phyloP scores from a whole-genome alignment of 2,113 vertebrate species.

The Girardinichthys multiradiatus region DNA sequence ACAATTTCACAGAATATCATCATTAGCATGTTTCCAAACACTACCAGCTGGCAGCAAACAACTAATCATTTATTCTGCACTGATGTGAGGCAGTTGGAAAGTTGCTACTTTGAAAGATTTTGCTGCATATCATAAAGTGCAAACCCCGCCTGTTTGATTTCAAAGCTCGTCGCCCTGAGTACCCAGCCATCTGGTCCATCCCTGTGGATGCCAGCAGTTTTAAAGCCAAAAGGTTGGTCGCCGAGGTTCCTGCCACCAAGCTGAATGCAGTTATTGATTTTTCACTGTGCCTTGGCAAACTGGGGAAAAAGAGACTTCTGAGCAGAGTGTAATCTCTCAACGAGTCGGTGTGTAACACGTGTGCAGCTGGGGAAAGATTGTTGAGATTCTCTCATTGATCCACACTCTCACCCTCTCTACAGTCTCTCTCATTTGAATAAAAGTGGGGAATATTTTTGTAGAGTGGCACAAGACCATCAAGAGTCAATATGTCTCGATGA shows the following conservation, averaged over 20 bases:
- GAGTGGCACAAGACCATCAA: conserved; percentile 49
- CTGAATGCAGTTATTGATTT: conserved; percentile 48
- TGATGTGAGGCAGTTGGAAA: conserved; percentile 32
- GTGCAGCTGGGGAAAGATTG: conserved; percentile 60
- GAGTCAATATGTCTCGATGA: conserved; percentile 54
- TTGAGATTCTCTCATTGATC: conserved; percentile 75
- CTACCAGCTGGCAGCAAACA: conserved; percentile 5
- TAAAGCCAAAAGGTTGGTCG: conserved; percentile 33
- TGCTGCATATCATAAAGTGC: conserved; percentile 22
- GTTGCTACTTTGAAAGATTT: conserved; percentile 41
- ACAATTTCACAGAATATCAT: conserved; percentile 1
- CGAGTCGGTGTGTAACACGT: conserved; percentile 55
- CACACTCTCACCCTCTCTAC: conserved; percentile 36
- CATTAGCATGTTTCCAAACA: conserved; percentile 32
- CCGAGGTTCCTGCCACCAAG: conserved; percentile 40
- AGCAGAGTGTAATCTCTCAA: conserved; percentile 43
- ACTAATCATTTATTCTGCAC: conserved; percentile 21
- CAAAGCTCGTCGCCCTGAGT: conserved; percentile 40
- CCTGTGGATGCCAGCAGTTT: conserved; percentile 28
- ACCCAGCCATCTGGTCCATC: conserved; percentile 51
- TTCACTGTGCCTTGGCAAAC: conserved; percentile 30
- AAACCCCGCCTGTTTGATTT: conserved; percentile 30
- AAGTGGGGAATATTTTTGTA: conserved; percentile 51
- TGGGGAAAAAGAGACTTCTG: conserved; percentile 6
- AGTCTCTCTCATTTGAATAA: conserved; percentile 70